Percentiles rank a stretch among this genome's conserved stretches.
These are phyloP conservation scores for Noturus placidus DNA, from an alignment of 2,113 vertebrate genomes.

Conservation along the genomic window DNA sequence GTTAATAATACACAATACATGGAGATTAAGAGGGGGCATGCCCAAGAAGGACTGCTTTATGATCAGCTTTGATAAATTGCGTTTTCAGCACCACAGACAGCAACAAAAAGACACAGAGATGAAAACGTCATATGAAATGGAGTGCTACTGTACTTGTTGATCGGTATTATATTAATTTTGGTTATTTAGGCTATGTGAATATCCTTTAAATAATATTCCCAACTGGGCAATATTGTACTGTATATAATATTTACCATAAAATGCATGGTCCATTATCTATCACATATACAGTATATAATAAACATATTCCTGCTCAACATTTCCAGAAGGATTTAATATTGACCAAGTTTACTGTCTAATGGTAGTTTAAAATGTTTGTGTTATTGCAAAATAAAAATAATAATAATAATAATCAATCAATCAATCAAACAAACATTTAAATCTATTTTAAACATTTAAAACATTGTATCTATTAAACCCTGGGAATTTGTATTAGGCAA, in stretches of 20 bases:
- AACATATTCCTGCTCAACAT: not conserved
- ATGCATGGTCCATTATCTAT: not conserved
- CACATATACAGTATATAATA: not conserved
- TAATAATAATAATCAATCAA: no score
- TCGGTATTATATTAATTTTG: no score
- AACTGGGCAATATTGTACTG: not conserved
- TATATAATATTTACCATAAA: not conserved
- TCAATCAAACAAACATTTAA: not conserved
- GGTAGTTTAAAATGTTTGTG: no score
- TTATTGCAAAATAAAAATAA: not conserved
- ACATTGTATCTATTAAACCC: not conserved
- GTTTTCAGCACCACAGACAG: constrained; percentile 52
- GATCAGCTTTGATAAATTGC: not conserved
- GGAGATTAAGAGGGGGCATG: not conserved
- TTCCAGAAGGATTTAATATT: not conserved
- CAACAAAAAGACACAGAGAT: not conserved
- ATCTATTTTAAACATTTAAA: no score
- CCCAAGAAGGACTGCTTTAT: not conserved
- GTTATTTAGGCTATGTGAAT: not conserved
- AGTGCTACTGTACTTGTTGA: not conserved
- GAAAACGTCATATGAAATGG: not conserved
- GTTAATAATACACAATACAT: not conserved
- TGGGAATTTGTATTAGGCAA: not conserved
- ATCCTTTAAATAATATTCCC: not conserved
- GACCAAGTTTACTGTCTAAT: not conserved